Conservation (phyloP, 2,888 invertebrate genomes). For the Epinotia ramella region DNA sequence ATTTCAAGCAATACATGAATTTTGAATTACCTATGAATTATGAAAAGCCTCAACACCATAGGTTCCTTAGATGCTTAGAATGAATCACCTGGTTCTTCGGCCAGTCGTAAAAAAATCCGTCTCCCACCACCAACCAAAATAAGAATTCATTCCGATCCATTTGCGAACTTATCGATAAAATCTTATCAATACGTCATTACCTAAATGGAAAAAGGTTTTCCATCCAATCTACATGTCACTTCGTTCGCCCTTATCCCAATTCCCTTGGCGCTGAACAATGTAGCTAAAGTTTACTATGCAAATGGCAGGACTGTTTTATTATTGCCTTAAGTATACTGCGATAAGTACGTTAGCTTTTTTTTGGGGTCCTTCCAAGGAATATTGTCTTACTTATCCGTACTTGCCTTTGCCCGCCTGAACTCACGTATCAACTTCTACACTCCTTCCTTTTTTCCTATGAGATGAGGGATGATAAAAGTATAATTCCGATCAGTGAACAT, state of each 20-base stretch:
- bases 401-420: too few species aligned
- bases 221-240: slow-evolving; percentile 28
- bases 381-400: too few species aligned
- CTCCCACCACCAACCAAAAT: neutral
- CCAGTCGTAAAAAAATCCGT: neutral
- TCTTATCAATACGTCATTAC: neutral
- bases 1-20: too few species aligned
- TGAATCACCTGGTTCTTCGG: neutral
- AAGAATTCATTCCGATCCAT: neutral
- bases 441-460: too few species aligned
- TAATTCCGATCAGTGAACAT: too few species aligned
- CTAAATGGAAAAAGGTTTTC: slow-evolving; percentile 12
- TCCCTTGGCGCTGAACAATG: slow-evolving; percentile 23
- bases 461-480: too few species aligned
- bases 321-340: neutral
- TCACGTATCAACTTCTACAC: too few species aligned
- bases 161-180: neutral
- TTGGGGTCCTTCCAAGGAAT: neutral
- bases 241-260: slow-evolving; percentile 7
- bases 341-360: neutral
- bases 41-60: too few species aligned
- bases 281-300: slow-evolving; percentile 51
- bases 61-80: too few species aligned
- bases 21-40: too few species aligned
- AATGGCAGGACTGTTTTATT: slow-evolving; percentile 60